Evolutionary conservation across 2,113 vertebrate species (phyloP).

Genomic region (Varanus komodoensis): DNA sequence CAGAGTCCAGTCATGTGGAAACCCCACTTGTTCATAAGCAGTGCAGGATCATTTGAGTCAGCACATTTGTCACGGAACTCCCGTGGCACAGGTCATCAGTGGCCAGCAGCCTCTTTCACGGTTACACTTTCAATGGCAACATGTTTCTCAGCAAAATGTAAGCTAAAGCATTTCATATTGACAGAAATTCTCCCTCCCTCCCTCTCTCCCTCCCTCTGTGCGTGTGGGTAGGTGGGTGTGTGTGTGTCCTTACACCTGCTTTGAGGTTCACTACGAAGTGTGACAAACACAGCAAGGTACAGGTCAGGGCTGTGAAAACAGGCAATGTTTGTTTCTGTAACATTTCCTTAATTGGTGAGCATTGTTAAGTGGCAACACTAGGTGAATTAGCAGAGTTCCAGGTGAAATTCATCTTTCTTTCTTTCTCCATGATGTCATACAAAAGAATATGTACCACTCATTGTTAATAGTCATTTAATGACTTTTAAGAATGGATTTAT

Average conservation of each 20-base stretch:
- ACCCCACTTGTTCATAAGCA: not conserved
- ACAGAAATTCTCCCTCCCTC: slow-evolving; percentile 10
- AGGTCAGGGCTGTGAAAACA: slow-evolving; percentile 75
- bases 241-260: slow-evolving; percentile 67
- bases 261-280: slow-evolving; percentile 44
- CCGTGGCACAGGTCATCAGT: slow-evolving; percentile 56
- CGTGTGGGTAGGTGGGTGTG: too few relatives aligned
- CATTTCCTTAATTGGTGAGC: slow-evolving; percentile 68
- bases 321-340: slow-evolving; percentile 66
- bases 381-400: slow-evolving; percentile 39
- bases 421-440: slow-evolving; percentile 50
- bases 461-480: slow-evolving; percentile 48
- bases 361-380: slow-evolving; percentile 63
- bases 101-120: slow-evolving; percentile 38
- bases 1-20: not conserved
- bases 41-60: not conserved
- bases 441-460: slow-evolving; percentile 19
- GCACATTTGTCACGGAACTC: slow-evolving; percentile 8
- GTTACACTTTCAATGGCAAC: slow-evolving; percentile 50
- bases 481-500: slow-evolving; percentile 21
- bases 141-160: slow-evolving; percentile 56
- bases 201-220: too few relatives aligned
- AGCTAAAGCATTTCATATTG: slow-evolving; percentile 32
- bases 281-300: slow-evolving; percentile 61
- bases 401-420: slow-evolving; percentile 66